Evolutionary conservation across 2,888 invertebrate species (phyloP), one percentile per base, ranked within the genome.

Genomic region (Callyntrura guangdongensis): DNA sequence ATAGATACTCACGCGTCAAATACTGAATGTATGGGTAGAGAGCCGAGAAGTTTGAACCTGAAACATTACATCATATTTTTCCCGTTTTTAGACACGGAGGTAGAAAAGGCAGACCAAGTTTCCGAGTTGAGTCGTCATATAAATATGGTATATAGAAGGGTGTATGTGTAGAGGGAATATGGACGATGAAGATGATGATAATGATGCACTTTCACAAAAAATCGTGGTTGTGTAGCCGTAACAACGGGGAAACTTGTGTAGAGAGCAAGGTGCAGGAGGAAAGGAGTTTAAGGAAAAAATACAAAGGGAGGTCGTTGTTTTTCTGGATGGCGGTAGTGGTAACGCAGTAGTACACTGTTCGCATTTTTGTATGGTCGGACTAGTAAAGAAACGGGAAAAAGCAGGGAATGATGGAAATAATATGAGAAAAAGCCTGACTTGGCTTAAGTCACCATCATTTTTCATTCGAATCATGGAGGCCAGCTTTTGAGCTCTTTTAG

Each of bases 1-100:
- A 83, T 89, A 89, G 84, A 90, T 94, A 95, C 95, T 95, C 94
- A 95, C 95, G 95, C 94, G 95, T 95, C 93, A 95, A 94, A 93
- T 95, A 95, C 94, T 95, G 95, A 94, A 95, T 95, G 94, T 95
- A 95, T 87, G 95, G 94, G 94, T 95, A 94, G 92, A 94, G 94
- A 86, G 93, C 94, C 91, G 95, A 95, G 94, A 94, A 94, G 94
- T 95, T 95, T 94, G 94, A 94, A 94, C 95, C 95, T 94, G 94
- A 90, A 94, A 94, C 91, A 91, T 91, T 87, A 92, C 86, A 90
- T 86, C 90, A 87, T 87, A 90, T 90, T 92, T 91, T 89, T 83
- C 91, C 84, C 77, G 82, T 77, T 81, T 84, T 81, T 87, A 87
- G 87, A 87, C 67, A 81, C 11, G 20, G 47, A 36, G 36, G 36